These are phyloP conservation scores for Perognathus longimembris DNA, from an alignment of 2,113 vertebrate species.

Conservation along the genomic window DNA sequence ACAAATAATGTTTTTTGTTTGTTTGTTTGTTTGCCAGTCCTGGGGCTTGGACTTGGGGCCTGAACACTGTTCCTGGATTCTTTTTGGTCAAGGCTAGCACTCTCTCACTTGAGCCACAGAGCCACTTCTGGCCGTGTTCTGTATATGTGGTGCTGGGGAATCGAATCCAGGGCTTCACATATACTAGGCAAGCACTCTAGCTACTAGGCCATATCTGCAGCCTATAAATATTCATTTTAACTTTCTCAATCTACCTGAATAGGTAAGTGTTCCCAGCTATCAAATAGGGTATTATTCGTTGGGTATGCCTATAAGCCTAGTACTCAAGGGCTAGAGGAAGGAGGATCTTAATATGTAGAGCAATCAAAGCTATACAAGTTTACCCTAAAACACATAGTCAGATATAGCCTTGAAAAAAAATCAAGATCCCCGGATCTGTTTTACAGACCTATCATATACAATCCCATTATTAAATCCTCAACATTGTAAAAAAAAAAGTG, in stretches of 20 bases:
- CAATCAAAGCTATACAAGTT: background rate
- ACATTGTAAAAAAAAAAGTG: background rate
- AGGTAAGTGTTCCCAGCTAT: slow-evolving; percentile 1
- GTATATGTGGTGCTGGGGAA: no score
- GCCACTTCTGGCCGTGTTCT: no score
- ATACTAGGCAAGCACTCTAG: no score
- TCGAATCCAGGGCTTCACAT: no score
- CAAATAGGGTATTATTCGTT: background rate
- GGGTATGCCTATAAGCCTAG: background rate
- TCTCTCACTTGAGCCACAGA: no score
- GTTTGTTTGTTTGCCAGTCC: no score
- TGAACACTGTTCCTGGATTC: no score
- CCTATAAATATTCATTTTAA: background rate
- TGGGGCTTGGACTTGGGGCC: no score
- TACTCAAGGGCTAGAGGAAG: background rate
- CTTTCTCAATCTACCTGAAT: background rate
- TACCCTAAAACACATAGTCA: background rate
- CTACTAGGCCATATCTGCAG: no score
- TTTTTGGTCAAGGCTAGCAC: no score
- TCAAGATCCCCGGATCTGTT: background rate
- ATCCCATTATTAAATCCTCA: no score
- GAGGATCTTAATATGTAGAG: background rate
- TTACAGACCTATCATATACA: background rate
- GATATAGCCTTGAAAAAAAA: background rate
- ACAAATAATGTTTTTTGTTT: no score